phyloP scores from a whole-genome alignment of 2,888 invertebrate species.

The Pedicia rivosa region DNA sequence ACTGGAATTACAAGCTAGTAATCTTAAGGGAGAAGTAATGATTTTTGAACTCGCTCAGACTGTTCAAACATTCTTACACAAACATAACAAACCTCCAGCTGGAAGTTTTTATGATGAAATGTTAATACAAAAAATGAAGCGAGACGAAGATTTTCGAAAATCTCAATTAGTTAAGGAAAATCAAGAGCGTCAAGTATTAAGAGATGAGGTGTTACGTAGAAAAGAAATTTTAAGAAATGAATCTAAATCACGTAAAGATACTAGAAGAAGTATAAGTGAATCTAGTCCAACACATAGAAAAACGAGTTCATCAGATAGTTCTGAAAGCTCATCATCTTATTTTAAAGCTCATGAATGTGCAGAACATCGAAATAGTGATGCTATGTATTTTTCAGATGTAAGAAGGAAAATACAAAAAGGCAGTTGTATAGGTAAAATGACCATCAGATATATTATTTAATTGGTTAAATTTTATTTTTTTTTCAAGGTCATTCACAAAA shows the following conservation, averaged over 20 bases:
- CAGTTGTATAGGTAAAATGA: slow-evolving; percentile 57
- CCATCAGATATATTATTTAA: no score
- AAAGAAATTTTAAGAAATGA: slow-evolving; percentile 62
- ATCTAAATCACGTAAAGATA: slow-evolving; percentile 37
- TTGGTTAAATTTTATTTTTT: slow-evolving; percentile 10
- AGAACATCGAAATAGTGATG: slow-evolving; percentile 37
- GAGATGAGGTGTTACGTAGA: slow-evolving; percentile 61
- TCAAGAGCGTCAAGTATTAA: slow-evolving; percentile 50
- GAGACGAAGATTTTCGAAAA: slow-evolving; percentile 43
- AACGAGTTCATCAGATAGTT: slow-evolving; percentile 38
- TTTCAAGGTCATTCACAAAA: slow-evolving; percentile 55
- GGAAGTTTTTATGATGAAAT: slow-evolving; percentile 87
- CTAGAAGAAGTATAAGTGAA: slow-evolving; percentile 35
- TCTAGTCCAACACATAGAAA: slow-evolving; percentile 24
- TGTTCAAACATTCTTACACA: slow-evolving; percentile 61
- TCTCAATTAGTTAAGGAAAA: slow-evolving; percentile 47
- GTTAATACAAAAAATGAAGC: slow-evolving; percentile 52
- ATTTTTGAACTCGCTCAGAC: slow-evolving; percentile 68
- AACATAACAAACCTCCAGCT: slow-evolving; percentile 63
- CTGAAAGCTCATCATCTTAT: slow-evolving; percentile 32
- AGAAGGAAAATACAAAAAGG: slow-evolving; percentile 54
- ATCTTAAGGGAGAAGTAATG: slow-evolving; percentile 65
- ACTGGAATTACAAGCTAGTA: slow-evolving; percentile 38
- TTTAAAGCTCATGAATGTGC: slow-evolving; percentile 25
- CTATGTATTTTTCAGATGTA: slow-evolving; percentile 37